These are phyloP conservation scores for Tachina lurida DNA, from an alignment of 2,888 invertebrate genomes.

Conservation along the genomic window DNA sequence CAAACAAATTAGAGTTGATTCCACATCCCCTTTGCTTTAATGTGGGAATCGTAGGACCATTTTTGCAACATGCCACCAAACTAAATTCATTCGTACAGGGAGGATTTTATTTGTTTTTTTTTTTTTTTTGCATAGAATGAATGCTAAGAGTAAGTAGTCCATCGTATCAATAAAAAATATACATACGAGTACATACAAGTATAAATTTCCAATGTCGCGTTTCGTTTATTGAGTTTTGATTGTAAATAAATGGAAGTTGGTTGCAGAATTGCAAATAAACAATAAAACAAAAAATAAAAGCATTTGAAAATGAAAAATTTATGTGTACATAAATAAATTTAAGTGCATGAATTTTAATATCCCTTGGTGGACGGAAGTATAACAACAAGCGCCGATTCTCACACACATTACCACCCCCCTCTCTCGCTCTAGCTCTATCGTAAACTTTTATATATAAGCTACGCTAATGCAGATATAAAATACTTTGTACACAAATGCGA, in stretches of 20 bases:
- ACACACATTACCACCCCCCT: neutral
- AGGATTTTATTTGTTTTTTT: conserved; percentile 27
- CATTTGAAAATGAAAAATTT: conserved; percentile 33
- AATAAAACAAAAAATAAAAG: conserved; percentile 39
- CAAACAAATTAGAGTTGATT: conserved; percentile 61
- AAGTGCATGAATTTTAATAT: conserved; percentile 58
- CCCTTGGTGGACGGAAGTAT: conserved; percentile 36
- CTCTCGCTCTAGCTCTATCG: neutral
- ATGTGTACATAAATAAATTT: conserved; percentile 31
- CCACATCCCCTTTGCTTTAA: conserved; percentile 1
- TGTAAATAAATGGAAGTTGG: conserved; percentile 73
- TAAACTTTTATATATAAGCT: neutral
- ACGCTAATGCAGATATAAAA: conserved; percentile 16
- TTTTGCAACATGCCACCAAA: conserved; percentile 30
- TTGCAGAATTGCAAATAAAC: conserved; percentile 56
- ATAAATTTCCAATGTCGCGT: conserved; percentile 66
- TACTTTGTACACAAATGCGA: neutral
- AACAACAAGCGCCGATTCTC: conserved; percentile 31
- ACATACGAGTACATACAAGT: no score
- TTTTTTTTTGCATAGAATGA: neutral
- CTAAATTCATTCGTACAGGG: conserved; percentile 55
- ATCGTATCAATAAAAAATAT: neutral
- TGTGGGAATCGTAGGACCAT: conserved; percentile 7
- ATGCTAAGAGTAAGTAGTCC: conserved; percentile 6
- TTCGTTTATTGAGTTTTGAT: conserved; percentile 74